Conservation (phyloP, 1,140 invertebrate species). For the Leptestheria dahalacensis region DNA sequence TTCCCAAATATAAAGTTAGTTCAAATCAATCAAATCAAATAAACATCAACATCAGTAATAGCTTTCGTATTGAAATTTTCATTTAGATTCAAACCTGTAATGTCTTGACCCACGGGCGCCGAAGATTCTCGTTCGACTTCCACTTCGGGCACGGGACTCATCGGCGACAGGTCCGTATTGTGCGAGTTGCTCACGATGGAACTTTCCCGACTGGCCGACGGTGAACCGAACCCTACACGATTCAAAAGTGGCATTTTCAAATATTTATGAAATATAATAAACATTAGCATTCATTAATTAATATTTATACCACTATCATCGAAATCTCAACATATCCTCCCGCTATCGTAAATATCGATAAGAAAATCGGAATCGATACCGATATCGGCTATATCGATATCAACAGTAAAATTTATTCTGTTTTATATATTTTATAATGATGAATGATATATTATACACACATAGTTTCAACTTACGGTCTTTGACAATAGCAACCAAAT, state of each 20-base stretch:
- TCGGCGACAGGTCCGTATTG: not conserved
- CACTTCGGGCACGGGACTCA: conserved; percentile 8
- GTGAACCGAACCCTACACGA: conserved; percentile 19
- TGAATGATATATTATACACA: conserved; percentile 3
- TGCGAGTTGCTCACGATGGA: not conserved
- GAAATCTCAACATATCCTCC: too few relatives aligned
- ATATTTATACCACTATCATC: not conserved
- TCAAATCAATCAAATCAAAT: too few relatives aligned
- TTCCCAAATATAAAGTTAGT: too few relatives aligned
- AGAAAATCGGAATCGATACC: too few relatives aligned
- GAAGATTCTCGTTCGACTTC: conserved; percentile 3
- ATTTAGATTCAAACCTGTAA: not conserved
- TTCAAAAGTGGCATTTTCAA: not conserved
- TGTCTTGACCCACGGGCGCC: not conserved
- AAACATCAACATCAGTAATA: too few relatives aligned
- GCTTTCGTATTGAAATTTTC: not conserved
- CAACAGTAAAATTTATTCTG: not conserved
- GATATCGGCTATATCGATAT: too few relatives aligned
- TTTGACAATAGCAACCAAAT: conserved; percentile 23
- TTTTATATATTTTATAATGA: not conserved
- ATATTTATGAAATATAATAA: not conserved
- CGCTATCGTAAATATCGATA: too few relatives aligned
- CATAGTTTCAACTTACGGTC: conserved; percentile 24
- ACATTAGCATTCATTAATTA: not conserved
- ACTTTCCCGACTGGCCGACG: conserved; percentile 14